These are phyloP conservation scores for Calliopsis andreniformis DNA, from an alignment of 1,140 invertebrate species.

Conservation along the genomic window DNA sequence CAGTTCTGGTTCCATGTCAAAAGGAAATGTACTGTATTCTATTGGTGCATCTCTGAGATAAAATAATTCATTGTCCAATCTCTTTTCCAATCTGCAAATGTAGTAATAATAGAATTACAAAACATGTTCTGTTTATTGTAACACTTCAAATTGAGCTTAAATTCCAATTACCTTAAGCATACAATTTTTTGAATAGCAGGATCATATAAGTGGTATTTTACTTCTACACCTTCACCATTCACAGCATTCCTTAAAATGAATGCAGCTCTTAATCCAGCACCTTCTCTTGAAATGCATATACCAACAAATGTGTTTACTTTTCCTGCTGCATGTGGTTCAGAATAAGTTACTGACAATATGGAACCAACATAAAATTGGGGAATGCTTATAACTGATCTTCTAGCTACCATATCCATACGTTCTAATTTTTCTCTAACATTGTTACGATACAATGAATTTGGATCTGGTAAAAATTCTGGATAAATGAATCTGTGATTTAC, in stretches of 20 bases:
- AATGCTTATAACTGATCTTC: conserved; percentile 91
- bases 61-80: conserved; percentile 93
- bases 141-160: conserved; percentile 3
- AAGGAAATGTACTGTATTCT: conserved; percentile 96
- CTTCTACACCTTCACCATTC: conserved; percentile 94
- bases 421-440: conserved; percentile 93
- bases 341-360: conserved; percentile 94
- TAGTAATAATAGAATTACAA: neutral
- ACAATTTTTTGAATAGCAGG: conserved; percentile 95
- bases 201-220: conserved; percentile 96
- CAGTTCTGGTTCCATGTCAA: conserved; percentile 94
- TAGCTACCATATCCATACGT: conserved; percentile 94
- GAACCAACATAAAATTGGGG: conserved; percentile 99
- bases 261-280: conserved; percentile 89
- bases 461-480: conserved; percentile 97
- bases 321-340: conserved; percentile 92
- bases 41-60: conserved; percentile 96
- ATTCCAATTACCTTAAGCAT: conserved; percentile 72
- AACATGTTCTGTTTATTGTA: neutral
- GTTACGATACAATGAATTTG: conserved; percentile 90
- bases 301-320: conserved; percentile 96
- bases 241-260: conserved; percentile 97
- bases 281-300: conserved; percentile 94
- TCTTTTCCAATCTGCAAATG: conserved; percentile 93
- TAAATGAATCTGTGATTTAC: conserved; percentile 86